Conservation (phyloP, 1,140 invertebrate genomes). For the Chironomus striatipennis region DNA sequence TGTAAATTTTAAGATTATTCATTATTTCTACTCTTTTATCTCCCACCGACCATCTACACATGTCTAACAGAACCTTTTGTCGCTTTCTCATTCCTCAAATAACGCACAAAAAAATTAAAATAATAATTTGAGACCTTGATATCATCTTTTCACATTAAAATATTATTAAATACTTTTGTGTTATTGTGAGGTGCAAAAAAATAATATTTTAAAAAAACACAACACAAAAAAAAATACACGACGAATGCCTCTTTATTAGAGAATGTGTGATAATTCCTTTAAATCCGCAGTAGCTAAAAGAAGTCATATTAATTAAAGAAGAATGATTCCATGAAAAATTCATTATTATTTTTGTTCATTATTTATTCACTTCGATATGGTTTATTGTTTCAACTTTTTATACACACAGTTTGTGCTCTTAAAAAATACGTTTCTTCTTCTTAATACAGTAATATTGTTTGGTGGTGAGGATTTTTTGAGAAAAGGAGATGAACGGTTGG, state of each 20-base stretch:
- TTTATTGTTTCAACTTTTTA: background rate
- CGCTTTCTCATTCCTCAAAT: background rate
- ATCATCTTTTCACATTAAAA: background rate
- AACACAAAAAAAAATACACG: background rate
- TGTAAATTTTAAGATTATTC: background rate
- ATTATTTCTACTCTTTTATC: too few relatives aligned
- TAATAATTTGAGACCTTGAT: background rate
- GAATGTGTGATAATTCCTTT: background rate
- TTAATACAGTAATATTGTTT: too few relatives aligned
- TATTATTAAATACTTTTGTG: background rate
- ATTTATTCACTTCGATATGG: background rate
- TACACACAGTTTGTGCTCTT: background rate
- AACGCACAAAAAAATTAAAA: background rate
- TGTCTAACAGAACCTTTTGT: background rate
- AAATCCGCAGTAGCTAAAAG: background rate
- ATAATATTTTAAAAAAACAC: background rate
- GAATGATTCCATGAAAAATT: background rate
- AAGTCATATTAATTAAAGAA: background rate
- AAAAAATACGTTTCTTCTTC: too few relatives aligned
- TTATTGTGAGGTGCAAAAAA: background rate
- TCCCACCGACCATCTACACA: too few relatives aligned
- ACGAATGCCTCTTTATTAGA: background rate
- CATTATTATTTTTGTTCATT: slow-evolving; percentile 14
- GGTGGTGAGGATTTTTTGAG: too few relatives aligned
- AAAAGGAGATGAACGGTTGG: too few relatives aligned